phyloP scores from a whole-genome alignment of 1,140 invertebrate genomes.

The Atta colombica region DNA sequence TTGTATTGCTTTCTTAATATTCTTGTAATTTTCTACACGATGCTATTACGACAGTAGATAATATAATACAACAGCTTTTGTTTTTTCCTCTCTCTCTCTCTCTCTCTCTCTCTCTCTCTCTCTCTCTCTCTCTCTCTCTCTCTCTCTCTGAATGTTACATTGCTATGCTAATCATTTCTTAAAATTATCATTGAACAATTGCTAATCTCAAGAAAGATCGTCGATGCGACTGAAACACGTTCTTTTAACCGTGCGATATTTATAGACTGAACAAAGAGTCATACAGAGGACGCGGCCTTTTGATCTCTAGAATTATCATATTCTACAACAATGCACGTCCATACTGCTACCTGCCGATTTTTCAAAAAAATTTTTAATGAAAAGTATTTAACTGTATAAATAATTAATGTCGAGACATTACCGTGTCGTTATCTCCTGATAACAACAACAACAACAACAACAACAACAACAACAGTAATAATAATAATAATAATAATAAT shows the following conservation, averaged over 20 bases:
- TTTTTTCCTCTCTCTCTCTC: not conserved
- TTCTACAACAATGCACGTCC: not conserved
- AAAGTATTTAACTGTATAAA: not conserved
- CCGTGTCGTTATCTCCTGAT: too few species aligned
- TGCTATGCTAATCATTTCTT: not conserved
- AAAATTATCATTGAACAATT: slow-evolving; percentile 24
- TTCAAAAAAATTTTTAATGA: not conserved
- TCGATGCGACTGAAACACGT: not conserved
- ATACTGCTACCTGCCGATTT: not conserved
- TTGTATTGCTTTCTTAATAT: not conserved
- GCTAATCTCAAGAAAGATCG: not conserved
- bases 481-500: too few species aligned
- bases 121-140: too few species aligned
- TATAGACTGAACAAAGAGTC: not conserved
- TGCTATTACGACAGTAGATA: not conserved
- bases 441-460: too few species aligned
- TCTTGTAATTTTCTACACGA: not conserved
- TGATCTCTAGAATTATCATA: slow-evolving; percentile 13
- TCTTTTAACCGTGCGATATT: slow-evolving; percentile 17
- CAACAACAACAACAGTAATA: not conserved
- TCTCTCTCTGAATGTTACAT: not conserved
- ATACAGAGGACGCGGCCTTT: not conserved
- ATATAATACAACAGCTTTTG: not conserved
- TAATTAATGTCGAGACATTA: too few species aligned
- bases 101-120: too few species aligned